Base-by-base conservation (phyloP, 2,888 invertebrate genomes). In the Andrena chrysosceles region DNA sequence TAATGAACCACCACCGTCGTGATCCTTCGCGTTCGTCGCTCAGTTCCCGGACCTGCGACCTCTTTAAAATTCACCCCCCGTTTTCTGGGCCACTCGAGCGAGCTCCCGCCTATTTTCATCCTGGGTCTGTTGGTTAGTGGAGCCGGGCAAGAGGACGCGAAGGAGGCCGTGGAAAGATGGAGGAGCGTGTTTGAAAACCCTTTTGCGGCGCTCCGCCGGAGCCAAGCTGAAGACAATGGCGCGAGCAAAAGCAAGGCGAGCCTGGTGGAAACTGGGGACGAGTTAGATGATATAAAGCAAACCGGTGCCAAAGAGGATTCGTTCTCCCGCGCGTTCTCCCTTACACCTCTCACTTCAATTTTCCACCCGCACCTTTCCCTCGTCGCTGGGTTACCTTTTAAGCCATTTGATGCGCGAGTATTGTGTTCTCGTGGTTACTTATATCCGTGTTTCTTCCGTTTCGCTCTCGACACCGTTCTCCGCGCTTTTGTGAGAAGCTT, bases 71-170 rank as follows among this genome's bases (percentile, higher is more conserved):
- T 62, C 26, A 33, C 20, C 26, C 70, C 52, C 33, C 63, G 69
- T 54, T 70, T 69, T 70, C 63, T 67, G 77, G 79, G 71, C 75
- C 79, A 79, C 81, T 83, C 64, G 76, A 83, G 84, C 64, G 76
- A 83, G 84, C 67, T 78, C 69, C 78, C 82, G 85, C 80, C 85
- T 83, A 83, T 90, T 88, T 89, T 81, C 85, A 79, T 82, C 82
- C 74, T 67, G 86, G 75, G 71, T 84, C 67, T n/a, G 68, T 4
- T 26, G 75, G 66, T 20, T 69, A 52, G 29, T n/a, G 49, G 66
- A 29, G 59, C 49, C 10, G 48, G 49, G 52, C n/a, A 35, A 52
- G 60, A 23, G 67, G 67, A n/a, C 49, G 48, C 62, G 42, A 64
- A 29, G 62, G 60, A 35, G 69, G 23, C 75, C 42, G 72, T 35